These are phyloP conservation scores for Neoscelio sp. DNA, from an alignment of 2,888 invertebrate species.

Conservation along the genomic window DNA sequence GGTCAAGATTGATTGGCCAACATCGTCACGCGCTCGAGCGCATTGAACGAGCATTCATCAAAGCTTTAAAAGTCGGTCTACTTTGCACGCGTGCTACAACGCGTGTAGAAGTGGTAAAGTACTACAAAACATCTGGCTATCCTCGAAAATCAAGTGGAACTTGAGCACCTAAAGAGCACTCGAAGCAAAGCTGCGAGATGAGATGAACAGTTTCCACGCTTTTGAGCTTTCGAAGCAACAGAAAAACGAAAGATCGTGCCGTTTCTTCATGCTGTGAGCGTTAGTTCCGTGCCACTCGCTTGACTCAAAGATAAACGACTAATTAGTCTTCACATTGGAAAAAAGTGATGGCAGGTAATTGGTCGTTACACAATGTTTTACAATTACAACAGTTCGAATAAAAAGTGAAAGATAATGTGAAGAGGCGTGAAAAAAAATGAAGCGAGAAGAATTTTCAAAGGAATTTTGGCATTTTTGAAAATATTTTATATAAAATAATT, in stretches of 20 bases:
- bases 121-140: slow-evolving; percentile 69
- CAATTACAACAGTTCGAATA: too few species aligned
- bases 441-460: too few species aligned
- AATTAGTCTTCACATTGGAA: slow-evolving; percentile 37
- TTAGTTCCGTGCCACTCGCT: slow-evolving; percentile 41
- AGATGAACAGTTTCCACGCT: slow-evolving; percentile 74
- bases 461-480: too few species aligned
- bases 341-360: slow-evolving; percentile 1
- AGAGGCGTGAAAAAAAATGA: too few species aligned
- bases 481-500: too few species aligned
- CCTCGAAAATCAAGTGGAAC: slow-evolving; percentile 68
- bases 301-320: slow-evolving; percentile 17
- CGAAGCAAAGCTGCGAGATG: slow-evolving; percentile 60
- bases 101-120: slow-evolving; percentile 66
- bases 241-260: slow-evolving; percentile 60
- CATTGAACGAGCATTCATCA: slow-evolving; percentile 40
- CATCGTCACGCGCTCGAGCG: slow-evolving; percentile 53
- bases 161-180: slow-evolving; percentile 56
- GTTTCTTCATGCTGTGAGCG: slow-evolving; percentile 60
- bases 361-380: neutral
- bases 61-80: slow-evolving; percentile 58
- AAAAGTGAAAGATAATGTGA: too few species aligned
- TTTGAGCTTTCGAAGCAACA: slow-evolving; percentile 72
- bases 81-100: slow-evolving; percentile 67
- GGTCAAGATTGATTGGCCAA: slow-evolving; percentile 53